Evolutionary conservation across 2,113 vertebrate species (phyloP).

Genomic region (Leptobrachium leishanense): DNA sequence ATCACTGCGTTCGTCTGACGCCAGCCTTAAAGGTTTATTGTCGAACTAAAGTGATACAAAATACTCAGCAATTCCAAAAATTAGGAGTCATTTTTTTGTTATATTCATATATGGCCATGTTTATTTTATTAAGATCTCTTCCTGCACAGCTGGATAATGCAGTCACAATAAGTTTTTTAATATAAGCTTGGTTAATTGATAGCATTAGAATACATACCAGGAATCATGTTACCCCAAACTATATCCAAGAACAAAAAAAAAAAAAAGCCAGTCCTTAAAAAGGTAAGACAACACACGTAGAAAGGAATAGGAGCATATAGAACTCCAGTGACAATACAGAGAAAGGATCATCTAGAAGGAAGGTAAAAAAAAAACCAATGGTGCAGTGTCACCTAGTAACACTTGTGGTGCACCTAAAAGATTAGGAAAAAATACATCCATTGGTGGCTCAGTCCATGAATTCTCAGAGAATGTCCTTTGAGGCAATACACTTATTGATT

Average conservation of each 20-base stretch:
- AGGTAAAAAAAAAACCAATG: background rate
- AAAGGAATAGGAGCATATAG: background rate
- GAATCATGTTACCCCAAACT: background rate
- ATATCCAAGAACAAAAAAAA: background rate
- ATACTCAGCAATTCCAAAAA: background rate
- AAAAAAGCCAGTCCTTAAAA: too few relatives aligned
- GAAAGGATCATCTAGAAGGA: conserved; percentile 1
- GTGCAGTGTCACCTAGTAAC: background rate
- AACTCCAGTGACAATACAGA: background rate
- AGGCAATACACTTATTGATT: conserved; percentile 61
- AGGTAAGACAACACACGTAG: background rate
- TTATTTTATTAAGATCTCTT: background rate
- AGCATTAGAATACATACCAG: background rate
- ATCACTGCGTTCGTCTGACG: too few relatives aligned
- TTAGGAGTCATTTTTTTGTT: background rate
- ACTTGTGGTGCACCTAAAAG: background rate
- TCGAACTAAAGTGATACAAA: background rate
- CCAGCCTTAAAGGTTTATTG: too few relatives aligned
- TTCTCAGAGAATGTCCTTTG: conserved; percentile 52
- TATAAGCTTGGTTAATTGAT: background rate
- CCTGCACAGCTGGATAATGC: background rate
- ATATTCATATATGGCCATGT: background rate
- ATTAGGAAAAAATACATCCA: conserved; percentile 3
- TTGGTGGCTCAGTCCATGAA: conserved; percentile 13
- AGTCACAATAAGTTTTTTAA: too few relatives aligned